Conservation (phyloP, 2,888 invertebrate species). For the Serrognathus titanus region DNA sequence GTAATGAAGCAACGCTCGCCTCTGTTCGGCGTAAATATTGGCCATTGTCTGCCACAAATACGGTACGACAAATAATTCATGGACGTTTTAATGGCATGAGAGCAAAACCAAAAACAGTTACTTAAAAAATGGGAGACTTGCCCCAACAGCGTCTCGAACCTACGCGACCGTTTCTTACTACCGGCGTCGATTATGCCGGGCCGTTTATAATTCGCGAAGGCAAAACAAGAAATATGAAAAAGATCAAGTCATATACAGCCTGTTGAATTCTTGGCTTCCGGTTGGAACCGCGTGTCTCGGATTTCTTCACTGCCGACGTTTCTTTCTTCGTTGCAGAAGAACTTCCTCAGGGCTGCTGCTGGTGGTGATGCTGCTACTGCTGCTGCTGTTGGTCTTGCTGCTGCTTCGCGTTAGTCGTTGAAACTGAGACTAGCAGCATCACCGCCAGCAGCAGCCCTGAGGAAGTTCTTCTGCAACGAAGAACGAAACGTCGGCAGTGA, state of each 20-base stretch:
- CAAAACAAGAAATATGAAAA: slow-evolving; percentile 5
- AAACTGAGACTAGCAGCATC: no score
- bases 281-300: no score
- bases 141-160: slow-evolving; percentile 3
- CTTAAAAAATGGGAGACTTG: slow-evolving; percentile 11
- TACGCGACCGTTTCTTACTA: slow-evolving; percentile 5
- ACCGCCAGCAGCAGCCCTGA: no score
- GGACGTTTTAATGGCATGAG: slow-evolving; percentile 11
- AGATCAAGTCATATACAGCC: slow-evolving; percentile 24
- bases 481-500: no score
- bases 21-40: slow-evolving; percentile 9
- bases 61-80: neutral
- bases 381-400: no score
- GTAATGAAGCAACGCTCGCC: neutral
- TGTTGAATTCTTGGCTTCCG: no score
- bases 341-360: no score
- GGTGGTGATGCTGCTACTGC: no score
- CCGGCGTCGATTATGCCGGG: slow-evolving; percentile 21
- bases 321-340: no score
- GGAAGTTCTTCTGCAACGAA: no score
- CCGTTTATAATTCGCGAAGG: slow-evolving; percentile 17
- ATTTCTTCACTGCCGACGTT: no score
- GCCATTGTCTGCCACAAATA: slow-evolving; percentile 11
- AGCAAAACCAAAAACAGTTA: neutral
- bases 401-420: no score